Evolutionary conservation across 2,113 vertebrate genomes (phyloP), one percentile per base, ranked within the genome.

Genomic region (Pelmatolapia mariae): DNA sequence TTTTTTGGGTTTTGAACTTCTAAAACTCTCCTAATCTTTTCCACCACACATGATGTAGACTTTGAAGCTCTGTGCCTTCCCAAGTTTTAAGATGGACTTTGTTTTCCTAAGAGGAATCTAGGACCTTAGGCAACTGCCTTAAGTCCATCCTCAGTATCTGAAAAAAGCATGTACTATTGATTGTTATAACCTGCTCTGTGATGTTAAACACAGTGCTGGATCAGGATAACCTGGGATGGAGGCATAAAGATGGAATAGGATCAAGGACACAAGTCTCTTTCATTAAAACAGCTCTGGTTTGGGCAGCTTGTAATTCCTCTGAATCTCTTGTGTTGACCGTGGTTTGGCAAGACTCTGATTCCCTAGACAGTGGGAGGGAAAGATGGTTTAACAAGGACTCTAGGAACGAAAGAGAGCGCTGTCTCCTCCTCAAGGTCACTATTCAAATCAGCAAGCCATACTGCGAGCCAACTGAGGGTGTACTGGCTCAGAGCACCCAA

Each of bases 341-440:
- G 86, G 89, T 71, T 94, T 94, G 88, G 90, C 86, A 92, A 76
- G 76, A 87, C 86, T 87, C 80, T 82, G 47, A 81, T 84, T 91
- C 91, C 89, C 86, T 40, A 82, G 63, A 91, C 85, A 86, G 81
- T 89, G 40, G 59, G 81, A 90, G 89, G 86, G 84, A 88, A 90
- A 82, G 86, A 91, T 81, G 87, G 87, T 83, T 88, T 87, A 80
- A 88, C 45, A 53, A 89, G 68, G 59, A 92, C 78, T 80, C 78
- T 82, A 81, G 57, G 57, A 90, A 90, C 76, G 38, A 89, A 87
- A 89, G 86, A 88, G 83, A 52, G 71, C 36, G 31, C 57, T 84
- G 76, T 90, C 90, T 89, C 40, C 40, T 86, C 85, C 82, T 95
- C 95, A 96, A 94, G 94, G 94, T 93, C 94, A 94, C 88, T 90